Evolutionary conservation across 2,113 vertebrate species (phyloP), one percentile per base, ranked within the genome.

Genomic region (Trogon melanurus): DNA sequence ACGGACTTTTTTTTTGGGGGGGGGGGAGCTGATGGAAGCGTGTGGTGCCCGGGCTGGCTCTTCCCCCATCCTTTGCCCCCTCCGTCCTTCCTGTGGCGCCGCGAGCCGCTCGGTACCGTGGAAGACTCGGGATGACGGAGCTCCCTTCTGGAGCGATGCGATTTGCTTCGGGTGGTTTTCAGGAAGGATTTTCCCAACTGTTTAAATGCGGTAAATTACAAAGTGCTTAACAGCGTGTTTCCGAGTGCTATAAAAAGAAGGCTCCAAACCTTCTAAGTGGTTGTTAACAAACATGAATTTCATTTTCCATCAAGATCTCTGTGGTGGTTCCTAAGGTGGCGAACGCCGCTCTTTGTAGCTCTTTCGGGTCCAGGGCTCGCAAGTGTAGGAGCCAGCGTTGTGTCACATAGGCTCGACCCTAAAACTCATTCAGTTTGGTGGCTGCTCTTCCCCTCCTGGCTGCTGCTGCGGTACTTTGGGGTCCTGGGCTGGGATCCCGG

Each of bases 281-380:
- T 80, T 94, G 94, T 95, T 94, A 96, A 95, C 90, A 95, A 95
- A 96, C 36, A 89, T 57, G 79, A 67, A 93, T 96, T 93, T 96
- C 61, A 72, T 93, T 94, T 95, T 86, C 79, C 69, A 70, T 95
- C 94, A 94, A n/a, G 70, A 81, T 67, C 73, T 85, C 27, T 45
- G 69, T 91, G 84, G 54, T 85, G 73, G 29, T 93, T 96, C 88
- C 82, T 64, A 15, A 71, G 61, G 65, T 65, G 57, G 61, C 89
- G 81, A 86, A 57, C 18, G 61, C 65, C 2, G 12, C 7, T 88
- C 51, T 83, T 34, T 44, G 79, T 54, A 64, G 72, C 48, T 56
- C 57, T 56, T 96, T 85, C 1, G 13, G 65, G 54, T 58, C 48
- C 47, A n/a, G 4, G 66, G 91, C 53, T 16, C n/a, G 15, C 1